phyloP scores from a whole-genome alignment of 2,797 vertebrate genomes.

The Rallus crepitans region DNA sequence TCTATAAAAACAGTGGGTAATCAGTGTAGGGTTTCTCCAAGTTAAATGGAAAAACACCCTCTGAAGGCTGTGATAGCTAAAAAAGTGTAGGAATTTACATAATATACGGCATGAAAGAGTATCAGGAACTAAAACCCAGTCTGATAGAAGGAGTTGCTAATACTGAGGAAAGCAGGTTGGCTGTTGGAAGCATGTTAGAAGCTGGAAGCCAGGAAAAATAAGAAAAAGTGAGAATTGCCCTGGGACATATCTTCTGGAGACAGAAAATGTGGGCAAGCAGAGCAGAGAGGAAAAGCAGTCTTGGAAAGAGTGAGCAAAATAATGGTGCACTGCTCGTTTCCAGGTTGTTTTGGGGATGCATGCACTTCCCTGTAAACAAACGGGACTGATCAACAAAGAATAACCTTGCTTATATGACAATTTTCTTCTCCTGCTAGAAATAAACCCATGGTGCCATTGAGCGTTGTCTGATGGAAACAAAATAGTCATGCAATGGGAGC shows the following conservation, averaged over 20 bases:
- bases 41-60: background rate
- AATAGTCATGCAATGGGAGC: background rate
- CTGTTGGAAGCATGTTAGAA: background rate
- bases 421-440: background rate
- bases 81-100: background rate
- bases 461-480: background rate
- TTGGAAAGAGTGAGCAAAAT: background rate
- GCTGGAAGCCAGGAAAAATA: slow-evolving; percentile 46
- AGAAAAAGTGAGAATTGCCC: background rate
- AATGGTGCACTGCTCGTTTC: background rate
- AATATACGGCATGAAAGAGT: background rate
- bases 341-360: background rate
- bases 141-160: slow-evolving; percentile 1
- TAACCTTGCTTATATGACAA: background rate
- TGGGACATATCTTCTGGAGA: background rate
- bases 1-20: background rate
- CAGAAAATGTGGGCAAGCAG: background rate
- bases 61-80: background rate
- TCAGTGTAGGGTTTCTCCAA: background rate
- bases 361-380: background rate
- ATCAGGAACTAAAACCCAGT: background rate
- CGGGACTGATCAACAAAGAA: background rate
- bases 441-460: background rate
- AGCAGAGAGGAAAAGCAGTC: background rate
- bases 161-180: background rate